Percentiles rank a stretch among this genome's conserved stretches.
These are phyloP conservation scores for Melanotaenia nigrans DNA, from an alignment of 2,797 vertebrate genomes.

Conservation along the genomic window DNA sequence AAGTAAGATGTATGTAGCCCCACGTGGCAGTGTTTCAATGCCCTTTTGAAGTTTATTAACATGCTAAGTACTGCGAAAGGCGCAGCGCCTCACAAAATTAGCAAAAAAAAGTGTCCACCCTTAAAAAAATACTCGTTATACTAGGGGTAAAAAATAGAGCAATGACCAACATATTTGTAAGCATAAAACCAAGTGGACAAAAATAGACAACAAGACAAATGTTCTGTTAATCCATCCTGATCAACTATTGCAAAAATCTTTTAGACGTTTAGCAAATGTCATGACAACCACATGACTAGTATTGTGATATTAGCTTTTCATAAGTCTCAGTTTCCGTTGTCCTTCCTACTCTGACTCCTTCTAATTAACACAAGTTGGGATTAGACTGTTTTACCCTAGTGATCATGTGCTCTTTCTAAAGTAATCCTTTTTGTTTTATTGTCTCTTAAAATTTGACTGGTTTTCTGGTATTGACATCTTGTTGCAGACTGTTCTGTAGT, in stretches of 20 bases:
- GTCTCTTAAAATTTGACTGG: too few species aligned
- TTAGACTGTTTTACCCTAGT: too few species aligned
- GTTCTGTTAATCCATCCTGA: not conserved
- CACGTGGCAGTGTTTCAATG: not conserved
- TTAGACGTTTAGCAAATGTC: not conserved
- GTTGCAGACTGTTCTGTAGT: not conserved
- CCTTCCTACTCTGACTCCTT: not conserved
- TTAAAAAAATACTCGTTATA: not conserved
- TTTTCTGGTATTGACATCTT: not conserved
- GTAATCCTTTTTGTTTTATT: too few species aligned
- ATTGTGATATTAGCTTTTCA: not conserved
- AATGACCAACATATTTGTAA: too few species aligned
- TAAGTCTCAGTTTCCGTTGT: not conserved
- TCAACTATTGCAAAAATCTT: not conserved
- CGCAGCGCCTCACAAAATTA: not conserved
- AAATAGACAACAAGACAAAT: not conserved
- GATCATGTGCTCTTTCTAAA: too few species aligned
- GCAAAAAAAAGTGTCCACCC: not conserved
- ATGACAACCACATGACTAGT: not conserved
- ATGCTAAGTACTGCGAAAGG: not conserved
- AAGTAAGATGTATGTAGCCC: not conserved
- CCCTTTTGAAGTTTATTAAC: not conserved
- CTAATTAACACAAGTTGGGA: too few species aligned
- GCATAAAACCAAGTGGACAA: not conserved
- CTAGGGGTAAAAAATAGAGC: not conserved